Percentiles rank a stretch among this genome's conserved stretches.
phyloP scores from a whole-genome alignment of 2,797 vertebrate species.

The Leuciscus waleckii region DNA sequence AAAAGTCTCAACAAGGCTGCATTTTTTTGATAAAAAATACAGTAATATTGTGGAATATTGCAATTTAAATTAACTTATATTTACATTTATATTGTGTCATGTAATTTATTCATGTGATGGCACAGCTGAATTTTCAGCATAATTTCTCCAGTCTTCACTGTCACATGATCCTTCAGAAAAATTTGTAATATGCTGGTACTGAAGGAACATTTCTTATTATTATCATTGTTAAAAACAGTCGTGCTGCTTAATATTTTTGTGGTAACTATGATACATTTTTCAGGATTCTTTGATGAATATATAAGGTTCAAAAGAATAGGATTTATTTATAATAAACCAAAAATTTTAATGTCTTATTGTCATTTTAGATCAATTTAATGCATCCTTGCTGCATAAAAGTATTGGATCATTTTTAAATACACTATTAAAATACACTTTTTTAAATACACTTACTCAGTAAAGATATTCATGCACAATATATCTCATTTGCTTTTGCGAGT shows the following conservation, averaged over 20 bases:
- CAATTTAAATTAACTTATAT: not conserved
- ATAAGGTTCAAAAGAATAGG: not conserved
- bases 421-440: not conserved
- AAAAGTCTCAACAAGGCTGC: not conserved
- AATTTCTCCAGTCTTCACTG: too few species aligned
- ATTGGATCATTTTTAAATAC: not conserved
- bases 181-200: not conserved
- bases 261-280: not conserved
- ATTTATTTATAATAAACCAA: not conserved
- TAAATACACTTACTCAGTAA: not conserved
- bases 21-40: not conserved
- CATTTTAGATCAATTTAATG: not conserved
- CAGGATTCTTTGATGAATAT: not conserved
- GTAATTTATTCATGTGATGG: not conserved
- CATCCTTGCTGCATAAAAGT: not conserved
- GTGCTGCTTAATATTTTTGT: not conserved
- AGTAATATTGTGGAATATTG: not conserved
- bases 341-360: not conserved
- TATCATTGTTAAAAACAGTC: not conserved
- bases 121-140: not conserved
- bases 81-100: not conserved
- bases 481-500: not conserved
- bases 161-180: slow-evolving; percentile 6
- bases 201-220: not conserved
- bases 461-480: not conserved